Evolutionary conservation across 2,888 invertebrate species (phyloP), one percentile per base, ranked within the genome.

Genomic region (Galeruca laticollis): DNA sequence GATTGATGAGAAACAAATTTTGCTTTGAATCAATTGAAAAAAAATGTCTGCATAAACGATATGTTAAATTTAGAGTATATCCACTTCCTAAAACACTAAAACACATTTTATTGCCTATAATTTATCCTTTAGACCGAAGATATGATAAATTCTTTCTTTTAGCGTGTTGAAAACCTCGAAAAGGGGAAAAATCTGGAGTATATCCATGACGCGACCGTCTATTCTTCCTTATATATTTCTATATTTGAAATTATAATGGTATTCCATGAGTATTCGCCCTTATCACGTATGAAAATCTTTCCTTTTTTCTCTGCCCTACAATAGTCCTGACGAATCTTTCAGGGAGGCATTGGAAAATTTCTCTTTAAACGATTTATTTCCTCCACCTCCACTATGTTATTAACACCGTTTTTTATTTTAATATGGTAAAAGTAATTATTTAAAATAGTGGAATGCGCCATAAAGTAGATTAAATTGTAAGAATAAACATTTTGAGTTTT

Each of bases 241-340:
- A 31, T 33, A 56, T 56, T 73, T 75, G 71, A 72, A 73, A 70
- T 70, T 73, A 76, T 76, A 77, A 77, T 79, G 78, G 78, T 77
- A 78, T 77, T 76, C 77, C 73, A 76, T 75, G 75, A 77, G 77
- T 77, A 78, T 79, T 79, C 79, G 77, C 79, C 78, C 79, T 73
- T 79, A 76, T 79, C 79, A 75, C 77, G 76, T 79, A 79, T 79
- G 78, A 78, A 79, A 79, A 78, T 79, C 70, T 73, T 65, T 74
- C 61, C 66, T 69, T 70, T 76, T 75, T 75, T 71, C 33, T 75
- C 77, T 70, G 71, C 60, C 69, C 75, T 77, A 74, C 79, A 78
- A 77, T 76, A 76, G 75, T 76, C 69, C 75, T 60, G 71, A 72
- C 71, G 76, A 65, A 56, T 20, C 10, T 9, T 15, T 5, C 56